Evolutionary conservation across 2,113 vertebrate genomes (phyloP), one percentile per base, ranked within the genome.

Genomic region (Seriola dumerili): DNA sequence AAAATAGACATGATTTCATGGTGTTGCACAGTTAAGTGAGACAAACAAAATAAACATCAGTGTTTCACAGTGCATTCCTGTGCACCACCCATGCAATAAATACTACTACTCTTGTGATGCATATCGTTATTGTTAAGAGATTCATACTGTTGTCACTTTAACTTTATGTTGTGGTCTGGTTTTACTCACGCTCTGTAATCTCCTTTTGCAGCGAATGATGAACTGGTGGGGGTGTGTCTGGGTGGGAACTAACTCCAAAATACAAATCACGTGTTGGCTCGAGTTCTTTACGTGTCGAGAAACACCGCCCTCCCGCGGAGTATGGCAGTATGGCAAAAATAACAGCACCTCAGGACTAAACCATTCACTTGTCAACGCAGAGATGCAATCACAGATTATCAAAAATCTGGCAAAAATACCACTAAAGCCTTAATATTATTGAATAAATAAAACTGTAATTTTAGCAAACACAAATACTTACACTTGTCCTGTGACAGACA

Each of bases 291-390:
- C 8, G 40, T 42, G 16, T 25, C 4, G 48, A 23, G 12, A 89
- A 86, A 86, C 19, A 69, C 3, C 82, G 81, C 85, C 92, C 77
- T 61, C 92, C 46, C 0, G 55, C 11, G 90, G 75, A 48, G 0
- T 0, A 17, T 0, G 4, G 3, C 2, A 34, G 84, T 78, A 94
- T 94, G 91, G 94, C 95, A 94, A 96, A 96, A 96, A 95, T 93
- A 96, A 76, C 88, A 89, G 63, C 63, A 14, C 19, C 36, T 74
- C 3, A 62, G 86, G 92, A 79, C 72, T 21, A 44, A 88, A 95
- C 94, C 94, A 93, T 87, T 84, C 42, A 83, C 32, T 40, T 46
- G 40, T 25, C 50, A 68, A 72, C 38, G 19, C 42, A 29, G 54
- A 0, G 19, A 16, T 52, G 10, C 10, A 11, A n/a, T 16, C 25